phyloP scores from a whole-genome alignment of 2,888 invertebrate genomes.

The Eilema depressum region DNA sequence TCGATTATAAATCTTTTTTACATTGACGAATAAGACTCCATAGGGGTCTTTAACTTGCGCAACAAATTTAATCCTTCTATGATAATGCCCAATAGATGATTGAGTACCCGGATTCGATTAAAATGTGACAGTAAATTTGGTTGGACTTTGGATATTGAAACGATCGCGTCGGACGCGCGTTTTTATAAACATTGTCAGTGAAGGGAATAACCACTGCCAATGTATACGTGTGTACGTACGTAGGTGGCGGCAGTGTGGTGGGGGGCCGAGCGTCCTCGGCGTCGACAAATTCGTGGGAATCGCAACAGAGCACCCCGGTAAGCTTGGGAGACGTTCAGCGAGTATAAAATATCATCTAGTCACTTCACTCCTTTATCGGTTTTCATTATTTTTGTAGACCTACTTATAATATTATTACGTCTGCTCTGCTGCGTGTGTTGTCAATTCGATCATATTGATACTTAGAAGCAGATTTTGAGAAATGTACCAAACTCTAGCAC shows the following conservation, averaged over 20 bases:
- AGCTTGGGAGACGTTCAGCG: slow-evolving; percentile 78
- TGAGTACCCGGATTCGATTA: not conserved
- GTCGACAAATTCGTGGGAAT: slow-evolving; percentile 78
- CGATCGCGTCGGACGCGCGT: slow-evolving; percentile 30
- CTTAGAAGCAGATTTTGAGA: slow-evolving; percentile 80
- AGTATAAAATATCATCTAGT: slow-evolving; percentile 70
- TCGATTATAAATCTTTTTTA: not conserved
- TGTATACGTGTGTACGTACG: slow-evolving; percentile 81
- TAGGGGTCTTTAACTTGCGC: not conserved
- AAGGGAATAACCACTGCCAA: slow-evolving; percentile 61
- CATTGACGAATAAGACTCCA: not conserved
- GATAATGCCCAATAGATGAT: slow-evolving; percentile 3
- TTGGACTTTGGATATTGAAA: slow-evolving; percentile 26
- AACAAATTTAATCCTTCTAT: not conserved
- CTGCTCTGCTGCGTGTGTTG: slow-evolving; percentile 86
- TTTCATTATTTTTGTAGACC: slow-evolving; percentile 83
- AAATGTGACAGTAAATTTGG: slow-evolving; percentile 8
- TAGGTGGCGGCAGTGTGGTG: slow-evolving; percentile 84
- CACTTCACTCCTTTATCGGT: slow-evolving; percentile 80
- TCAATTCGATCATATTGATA: slow-evolving; percentile 79
- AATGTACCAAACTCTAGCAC: slow-evolving; percentile 71
- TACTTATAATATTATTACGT: slow-evolving; percentile 78
- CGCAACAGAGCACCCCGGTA: slow-evolving; percentile 82
- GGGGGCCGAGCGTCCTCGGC: slow-evolving; percentile 76
- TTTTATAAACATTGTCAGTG: slow-evolving; percentile 51